Conservation (phyloP, 2,888 invertebrate genomes). For the Neoascia interrupta region DNA sequence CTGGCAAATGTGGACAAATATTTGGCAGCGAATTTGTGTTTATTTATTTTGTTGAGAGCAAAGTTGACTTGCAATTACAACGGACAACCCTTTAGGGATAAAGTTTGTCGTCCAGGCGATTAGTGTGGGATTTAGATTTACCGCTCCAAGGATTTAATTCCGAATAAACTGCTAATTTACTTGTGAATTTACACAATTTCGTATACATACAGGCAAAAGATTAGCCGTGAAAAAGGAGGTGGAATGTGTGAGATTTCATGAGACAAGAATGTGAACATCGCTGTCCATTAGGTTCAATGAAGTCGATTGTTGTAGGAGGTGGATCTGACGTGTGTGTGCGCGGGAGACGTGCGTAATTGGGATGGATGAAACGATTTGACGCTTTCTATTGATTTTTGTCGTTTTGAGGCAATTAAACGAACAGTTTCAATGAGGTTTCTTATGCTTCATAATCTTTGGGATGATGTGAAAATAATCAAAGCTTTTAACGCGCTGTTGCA, state of each 20-base stretch:
- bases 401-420: conserved; percentile 16
- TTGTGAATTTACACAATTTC: conserved; percentile 19
- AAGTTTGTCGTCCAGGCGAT: conserved; percentile 23
- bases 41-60: conserved; percentile 45
- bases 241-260: conserved; percentile 41
- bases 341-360: not conserved
- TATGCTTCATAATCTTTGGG: conserved; percentile 35
- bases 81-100: conserved; percentile 34
- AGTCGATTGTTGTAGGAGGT: conserved; percentile 27
- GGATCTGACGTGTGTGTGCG: not conserved
- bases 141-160: conserved; percentile 51
- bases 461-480: conserved; percentile 57
- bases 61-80: conserved; percentile 52
- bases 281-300: conserved; percentile 35
- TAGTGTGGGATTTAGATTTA: conserved; percentile 56
- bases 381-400: conserved; percentile 46
- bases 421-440: conserved; percentile 36
- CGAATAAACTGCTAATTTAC: conserved; percentile 49
- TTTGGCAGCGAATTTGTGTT: conserved; percentile 54
- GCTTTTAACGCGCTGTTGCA: conserved; percentile 47
- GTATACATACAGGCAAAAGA: not conserved
- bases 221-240: conserved; percentile 4
- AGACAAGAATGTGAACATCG: not conserved
- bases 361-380: conserved; percentile 24
- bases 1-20: conserved; percentile 62